Percentiles rank a stretch among this genome's conserved stretches.
These are phyloP conservation scores for Setophaga coronata DNA, from an alignment of 2,113 vertebrate species.

Conservation along the genomic window DNA sequence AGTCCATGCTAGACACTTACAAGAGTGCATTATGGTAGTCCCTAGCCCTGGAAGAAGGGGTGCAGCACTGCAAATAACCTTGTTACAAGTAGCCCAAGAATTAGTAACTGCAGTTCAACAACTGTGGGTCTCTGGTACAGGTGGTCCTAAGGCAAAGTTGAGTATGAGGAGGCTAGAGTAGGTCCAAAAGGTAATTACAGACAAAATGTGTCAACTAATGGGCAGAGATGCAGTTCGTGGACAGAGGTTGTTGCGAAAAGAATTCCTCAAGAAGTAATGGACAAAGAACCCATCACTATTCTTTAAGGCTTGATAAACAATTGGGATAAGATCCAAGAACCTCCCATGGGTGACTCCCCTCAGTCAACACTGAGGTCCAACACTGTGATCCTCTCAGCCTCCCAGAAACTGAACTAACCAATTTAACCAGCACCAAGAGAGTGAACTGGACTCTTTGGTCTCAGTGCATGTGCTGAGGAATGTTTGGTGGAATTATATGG, in stretches of 20 bases:
- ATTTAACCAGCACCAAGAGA: not conserved
- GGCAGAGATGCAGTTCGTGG: not conserved
- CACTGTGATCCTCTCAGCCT: not conserved
- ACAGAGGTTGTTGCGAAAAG: fast-evolving
- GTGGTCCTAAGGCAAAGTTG: not conserved
- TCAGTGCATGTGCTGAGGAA: not conserved
- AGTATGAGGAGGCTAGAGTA: not conserved
- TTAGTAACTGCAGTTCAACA: not conserved
- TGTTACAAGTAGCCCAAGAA: not conserved
- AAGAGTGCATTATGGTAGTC: not conserved
- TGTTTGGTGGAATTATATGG: not conserved
- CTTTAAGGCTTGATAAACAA: not conserved
- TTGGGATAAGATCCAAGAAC: not conserved
- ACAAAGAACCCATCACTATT: not conserved
- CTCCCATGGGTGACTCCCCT: fast-evolving
- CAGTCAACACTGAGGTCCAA: not conserved
- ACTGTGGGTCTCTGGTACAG: not conserved
- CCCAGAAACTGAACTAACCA: not conserved
- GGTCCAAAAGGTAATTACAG: not conserved
- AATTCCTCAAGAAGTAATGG: not conserved
- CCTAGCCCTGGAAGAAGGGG: not conserved
- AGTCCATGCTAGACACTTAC: not conserved
- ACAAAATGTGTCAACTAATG: not conserved
- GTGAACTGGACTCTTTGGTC: not conserved
- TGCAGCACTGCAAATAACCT: not conserved